Percentiles rank a stretch among this genome's conserved stretches.
phyloP scores from a whole-genome alignment of 1,140 invertebrate species.

The Lerema accius region DNA sequence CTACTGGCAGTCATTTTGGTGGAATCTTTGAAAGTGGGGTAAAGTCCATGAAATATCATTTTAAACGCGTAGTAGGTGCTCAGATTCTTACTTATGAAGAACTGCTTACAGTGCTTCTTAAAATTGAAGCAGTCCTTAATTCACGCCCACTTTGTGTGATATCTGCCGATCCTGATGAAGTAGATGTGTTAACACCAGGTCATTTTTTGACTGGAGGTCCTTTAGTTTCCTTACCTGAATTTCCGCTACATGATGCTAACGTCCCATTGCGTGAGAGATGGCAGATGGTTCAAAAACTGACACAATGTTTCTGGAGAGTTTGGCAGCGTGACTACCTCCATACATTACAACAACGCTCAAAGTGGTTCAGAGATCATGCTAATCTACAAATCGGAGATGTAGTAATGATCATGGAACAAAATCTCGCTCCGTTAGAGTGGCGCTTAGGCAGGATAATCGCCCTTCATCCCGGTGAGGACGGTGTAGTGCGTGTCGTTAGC shows the following conservation, averaged over 20 bases:
- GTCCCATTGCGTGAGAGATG: neutral
- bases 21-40: constrained; percentile 57
- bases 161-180: constrained; percentile 41
- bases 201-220: constrained; percentile 56
- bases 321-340: constrained; percentile 9
- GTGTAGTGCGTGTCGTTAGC: neutral
- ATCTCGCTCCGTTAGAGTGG: neutral
- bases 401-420: neutral
- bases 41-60: constrained; percentile 33
- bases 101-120: constrained; percentile 19
- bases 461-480: neutral
- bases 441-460: neutral
- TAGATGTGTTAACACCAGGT: constrained; percentile 46
- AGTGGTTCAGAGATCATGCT: neutral
- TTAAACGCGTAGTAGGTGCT: constrained; percentile 27
- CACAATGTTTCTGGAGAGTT: constrained; percentile 3
- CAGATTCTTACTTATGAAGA: constrained; percentile 34
- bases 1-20: constrained; percentile 53
- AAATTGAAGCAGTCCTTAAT: constrained; percentile 49
- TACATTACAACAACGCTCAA: neutral
- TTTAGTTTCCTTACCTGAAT: constrained; percentile 44
- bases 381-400: neutral
- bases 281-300: constrained; percentile 4
- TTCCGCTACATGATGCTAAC: neutral
- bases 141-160: constrained; percentile 37